phyloP scores from a whole-genome alignment of 2,888 invertebrate species.

The Rhyacophila evoluta region DNA sequence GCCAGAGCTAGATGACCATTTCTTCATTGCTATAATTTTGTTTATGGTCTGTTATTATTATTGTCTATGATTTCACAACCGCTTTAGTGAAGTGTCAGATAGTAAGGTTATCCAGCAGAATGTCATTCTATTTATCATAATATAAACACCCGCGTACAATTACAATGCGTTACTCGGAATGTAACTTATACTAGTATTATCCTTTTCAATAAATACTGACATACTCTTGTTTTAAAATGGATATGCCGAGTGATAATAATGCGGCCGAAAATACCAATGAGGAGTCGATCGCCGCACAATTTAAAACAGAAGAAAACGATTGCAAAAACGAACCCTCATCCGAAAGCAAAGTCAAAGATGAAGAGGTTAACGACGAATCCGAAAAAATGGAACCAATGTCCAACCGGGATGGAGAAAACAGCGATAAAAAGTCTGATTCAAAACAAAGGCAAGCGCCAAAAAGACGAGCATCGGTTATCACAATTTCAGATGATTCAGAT shows the following conservation, averaged over 20 bases:
- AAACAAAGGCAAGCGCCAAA: conserved; percentile 38
- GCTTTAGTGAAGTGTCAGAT: conserved; percentile 1
- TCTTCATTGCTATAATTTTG: background rate
- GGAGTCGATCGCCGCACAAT: background rate
- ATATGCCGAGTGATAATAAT: background rate
- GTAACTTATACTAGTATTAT: background rate
- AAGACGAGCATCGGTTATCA: conserved; percentile 44
- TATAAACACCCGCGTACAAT: background rate
- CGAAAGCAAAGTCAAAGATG: background rate
- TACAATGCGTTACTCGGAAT: background rate
- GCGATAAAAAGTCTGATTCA: background rate
- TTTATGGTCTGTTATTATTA: background rate
- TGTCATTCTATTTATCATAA: background rate
- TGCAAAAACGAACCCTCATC: background rate
- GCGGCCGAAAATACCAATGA: background rate
- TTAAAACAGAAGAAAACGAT: background rate
- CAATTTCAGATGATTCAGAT: conserved; percentile 56
- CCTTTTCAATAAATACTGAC: background rate
- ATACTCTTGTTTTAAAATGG: background rate
- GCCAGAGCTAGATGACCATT: too few relatives aligned
- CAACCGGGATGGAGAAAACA: background rate
- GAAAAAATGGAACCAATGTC: background rate
- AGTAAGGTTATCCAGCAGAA: background rate
- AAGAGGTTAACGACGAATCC: background rate
- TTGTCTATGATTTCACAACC: conserved; percentile 8